Base-by-base conservation (phyloP, 2,113 vertebrate species). In the Macquaria ambigua region DNA sequence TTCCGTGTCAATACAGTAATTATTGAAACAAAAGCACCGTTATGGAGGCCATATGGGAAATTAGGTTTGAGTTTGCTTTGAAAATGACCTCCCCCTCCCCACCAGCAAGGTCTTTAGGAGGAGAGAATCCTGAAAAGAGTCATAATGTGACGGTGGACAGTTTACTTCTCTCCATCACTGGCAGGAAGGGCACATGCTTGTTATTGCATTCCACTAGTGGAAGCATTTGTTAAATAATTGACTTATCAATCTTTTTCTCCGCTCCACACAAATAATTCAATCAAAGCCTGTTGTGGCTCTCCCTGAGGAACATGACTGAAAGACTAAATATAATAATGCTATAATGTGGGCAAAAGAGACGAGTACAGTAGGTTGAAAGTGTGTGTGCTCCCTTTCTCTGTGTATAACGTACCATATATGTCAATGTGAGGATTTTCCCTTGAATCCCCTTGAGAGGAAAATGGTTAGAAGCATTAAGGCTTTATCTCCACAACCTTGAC, bases 401-500 rank as follows among this genome's bases (percentile, higher is more conserved):
- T 61, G 25, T 55, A 58, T 39, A 39, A 50, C 1, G 0, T 25
- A 28, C 23, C 7, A n/a, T 69, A 41, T 25, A 21, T 63, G 71
- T 74, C 46, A 67, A 21, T 77, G 64, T 55, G 59, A 72, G 46
- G 15, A 67, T 77, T 31, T 76, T 84, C 67, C 74, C 75, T 87
- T 85, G 70, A 89, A 80, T 90, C 73, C 73, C 82, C 87, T 89
- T 89, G 83, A 92, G 77, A 90, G 62, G 8, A 58, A 86, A 86
- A 84, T 53, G 56, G 79, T 85, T 83, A 37, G 89, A 73, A 70
- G 85, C 73, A 82, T 90, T 73, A 75, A 52, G 69, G 59, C 87
- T 87, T 93, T 88, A 92, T 92, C 90, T 89, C 20, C 76, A 72
- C 88, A 88, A 89, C 90, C 92, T 92, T 90, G 90, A 88, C 90